Evolutionary conservation across 2,888 invertebrate genomes (phyloP), one percentile per base, ranked within the genome.

Genomic region (Pteria penguin): DNA sequence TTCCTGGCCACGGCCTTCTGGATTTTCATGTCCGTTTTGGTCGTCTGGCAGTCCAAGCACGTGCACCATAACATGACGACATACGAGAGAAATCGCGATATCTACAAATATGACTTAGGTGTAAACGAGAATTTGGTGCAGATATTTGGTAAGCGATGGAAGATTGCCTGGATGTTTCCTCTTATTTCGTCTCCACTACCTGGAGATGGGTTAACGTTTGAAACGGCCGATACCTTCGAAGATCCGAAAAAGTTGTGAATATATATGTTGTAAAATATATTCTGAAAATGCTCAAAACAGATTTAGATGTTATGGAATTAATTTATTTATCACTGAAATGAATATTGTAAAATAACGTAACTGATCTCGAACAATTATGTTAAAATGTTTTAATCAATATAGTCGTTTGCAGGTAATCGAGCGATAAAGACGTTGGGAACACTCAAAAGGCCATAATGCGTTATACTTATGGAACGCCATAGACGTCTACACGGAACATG

Each of bases 61-160:
- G 93, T 97, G 69, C 84, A 95, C 2, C 94, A 93, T 75, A 97
- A 98, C 8, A 94, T 94, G 86, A 95, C 96, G 4, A 95, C 96
- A 5, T 94, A 95, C 88, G 97, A 98, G 92, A 94, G 93, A 72
- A 94, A 95, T 68, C 93, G 94, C 79, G 93, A 93, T 4, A 93
- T 93, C 66, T 93, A 91, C 68, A 93, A 93, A 18, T 96, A 96
- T 92, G 94, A 97, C 93, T 93, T 94, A 69, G 97, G 97, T 4
- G 94, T 94, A 93, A 94, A 93, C 84, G 91, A 93, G 69, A 98
- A 98, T 92, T 80, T 97, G n/a, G 93, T 94, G 81, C 94, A 95
- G 90, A 95, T 96, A 4, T 94, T 98, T 88, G 98, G 98, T 5
- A 92, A 94, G 22, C 94, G 94, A 68, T 98, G 97, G 97, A 94